These are phyloP conservation scores for Cisticola juncidis DNA, from an alignment of 2,113 vertebrate genomes.

Conservation along the genomic window DNA sequence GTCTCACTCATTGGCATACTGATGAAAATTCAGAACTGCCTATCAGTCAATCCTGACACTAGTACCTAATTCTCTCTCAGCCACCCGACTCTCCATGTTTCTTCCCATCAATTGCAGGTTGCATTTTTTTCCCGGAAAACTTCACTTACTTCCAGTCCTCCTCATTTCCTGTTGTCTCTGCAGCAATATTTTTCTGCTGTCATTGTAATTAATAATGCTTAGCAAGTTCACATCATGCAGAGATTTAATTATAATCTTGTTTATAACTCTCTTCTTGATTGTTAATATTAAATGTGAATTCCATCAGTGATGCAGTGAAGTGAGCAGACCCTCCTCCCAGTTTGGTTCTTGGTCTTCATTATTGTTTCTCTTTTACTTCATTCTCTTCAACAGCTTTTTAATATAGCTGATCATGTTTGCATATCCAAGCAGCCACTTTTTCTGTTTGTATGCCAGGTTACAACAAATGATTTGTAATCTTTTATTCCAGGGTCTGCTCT, in stretches of 20 bases:
- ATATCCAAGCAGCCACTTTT: background rate
- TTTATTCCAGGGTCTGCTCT: background rate
- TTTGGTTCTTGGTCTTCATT: background rate
- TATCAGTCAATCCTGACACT: background rate
- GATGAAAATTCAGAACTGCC: background rate
- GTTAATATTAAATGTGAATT: background rate
- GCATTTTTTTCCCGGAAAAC: background rate
- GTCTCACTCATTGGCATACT: background rate
- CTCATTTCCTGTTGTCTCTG: background rate
- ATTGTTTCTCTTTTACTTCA: background rate
- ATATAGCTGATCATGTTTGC: background rate
- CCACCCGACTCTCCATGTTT: background rate
- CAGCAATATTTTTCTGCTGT: background rate
- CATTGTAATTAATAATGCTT: background rate
- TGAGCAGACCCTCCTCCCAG: background rate
- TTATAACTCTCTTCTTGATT: background rate
- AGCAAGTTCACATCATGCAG: background rate
- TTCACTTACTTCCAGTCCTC: background rate
- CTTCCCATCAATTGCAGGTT: background rate
- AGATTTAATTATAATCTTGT: constrained; percentile 1
- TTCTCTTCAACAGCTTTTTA: background rate
- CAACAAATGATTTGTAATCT: background rate
- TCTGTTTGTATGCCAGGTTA: background rate
- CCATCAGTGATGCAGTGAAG: background rate
- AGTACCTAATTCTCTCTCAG: background rate